Percentiles rank a stretch among this genome's conserved stretches.
Evolutionary conservation across 2,888 invertebrate species (phyloP).

Genomic region (Philereme vetulata): DNA sequence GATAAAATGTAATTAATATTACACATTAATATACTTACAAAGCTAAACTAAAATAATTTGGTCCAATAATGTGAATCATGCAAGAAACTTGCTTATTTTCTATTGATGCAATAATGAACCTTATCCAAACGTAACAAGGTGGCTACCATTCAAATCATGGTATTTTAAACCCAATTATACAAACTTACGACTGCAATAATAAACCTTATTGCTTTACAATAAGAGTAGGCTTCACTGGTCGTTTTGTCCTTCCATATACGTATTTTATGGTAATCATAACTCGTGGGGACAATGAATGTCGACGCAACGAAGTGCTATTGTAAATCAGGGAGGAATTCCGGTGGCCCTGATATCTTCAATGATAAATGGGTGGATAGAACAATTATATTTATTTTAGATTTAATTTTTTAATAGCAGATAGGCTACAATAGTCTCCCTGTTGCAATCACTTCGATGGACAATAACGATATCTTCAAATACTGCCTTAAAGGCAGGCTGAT

Average conservation of each 20-base stretch:
- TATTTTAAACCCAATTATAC: conserved; percentile 21
- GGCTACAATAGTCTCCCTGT: too few relatives aligned
- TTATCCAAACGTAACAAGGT: conserved; percentile 17
- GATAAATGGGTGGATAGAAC: conserved; percentile 19
- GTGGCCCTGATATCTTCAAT: conserved; percentile 21
- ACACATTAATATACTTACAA: too few relatives aligned
- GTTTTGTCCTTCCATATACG: conserved; percentile 12
- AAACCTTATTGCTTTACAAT: conserved; percentile 14
- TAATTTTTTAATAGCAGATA: too few relatives aligned
- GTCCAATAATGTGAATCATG: too few relatives aligned
- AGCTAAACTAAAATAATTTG: too few relatives aligned
- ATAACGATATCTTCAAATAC: too few relatives aligned
- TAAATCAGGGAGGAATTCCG: conserved; percentile 35
- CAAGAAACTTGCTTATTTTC: too few relatives aligned
- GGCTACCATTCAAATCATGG: conserved; percentile 2
- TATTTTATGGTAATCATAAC: conserved; percentile 34
- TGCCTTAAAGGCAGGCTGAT: too few relatives aligned
- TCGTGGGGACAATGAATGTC: conserved; percentile 40
- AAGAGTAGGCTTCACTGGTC: conserved; percentile 7
- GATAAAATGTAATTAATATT: too few relatives aligned
- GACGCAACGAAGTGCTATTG: conserved; percentile 37
- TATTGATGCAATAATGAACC: conserved; percentile 12
- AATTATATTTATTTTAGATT: conserved; percentile 6
- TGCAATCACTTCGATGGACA: too few relatives aligned
- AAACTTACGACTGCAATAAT: conserved; percentile 4